Conservation (phyloP, 2,888 invertebrate genomes). For the Leptinotarsa juncta region DNA sequence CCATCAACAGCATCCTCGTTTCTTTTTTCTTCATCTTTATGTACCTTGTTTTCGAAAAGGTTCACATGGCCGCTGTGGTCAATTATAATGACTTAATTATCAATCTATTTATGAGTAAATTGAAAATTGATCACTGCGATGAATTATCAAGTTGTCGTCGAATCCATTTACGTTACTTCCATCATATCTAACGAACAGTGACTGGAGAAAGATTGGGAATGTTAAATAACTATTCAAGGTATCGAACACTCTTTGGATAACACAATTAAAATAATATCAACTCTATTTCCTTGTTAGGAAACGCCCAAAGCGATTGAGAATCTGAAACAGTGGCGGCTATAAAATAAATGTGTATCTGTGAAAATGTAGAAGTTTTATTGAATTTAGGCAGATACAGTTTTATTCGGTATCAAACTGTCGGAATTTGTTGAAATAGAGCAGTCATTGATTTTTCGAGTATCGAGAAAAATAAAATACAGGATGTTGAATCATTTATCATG, state of each 20-base stretch:
- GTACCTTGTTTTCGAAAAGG: slow-evolving; percentile 26
- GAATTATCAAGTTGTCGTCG: slow-evolving; percentile 11
- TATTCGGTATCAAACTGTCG: no score
- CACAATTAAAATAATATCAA: neutral
- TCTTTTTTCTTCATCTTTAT: slow-evolving; percentile 15
- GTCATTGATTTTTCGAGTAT: no score
- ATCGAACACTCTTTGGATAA: neutral
- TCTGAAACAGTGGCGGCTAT: neutral
- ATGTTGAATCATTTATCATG: no score
- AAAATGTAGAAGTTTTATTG: no score
- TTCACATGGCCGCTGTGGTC: slow-evolving; percentile 25
- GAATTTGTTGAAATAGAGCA: no score
- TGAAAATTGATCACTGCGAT: slow-evolving; percentile 25
- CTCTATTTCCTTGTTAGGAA: neutral
- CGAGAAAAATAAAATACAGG: no score
- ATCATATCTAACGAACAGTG: neutral
- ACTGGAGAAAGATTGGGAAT: neutral
- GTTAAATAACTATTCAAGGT: neutral
- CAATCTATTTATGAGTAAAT: slow-evolving; percentile 17
- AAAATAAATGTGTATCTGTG: neutral
- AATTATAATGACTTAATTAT: slow-evolving; percentile 30
- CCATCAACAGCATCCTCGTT: slow-evolving; percentile 9
- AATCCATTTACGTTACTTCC: slow-evolving; percentile 5
- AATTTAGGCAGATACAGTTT: no score
- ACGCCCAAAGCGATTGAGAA: neutral